Base-by-base conservation (phyloP, 2,888 invertebrate genomes). In the Allophyes oxyacanthae region DNA sequence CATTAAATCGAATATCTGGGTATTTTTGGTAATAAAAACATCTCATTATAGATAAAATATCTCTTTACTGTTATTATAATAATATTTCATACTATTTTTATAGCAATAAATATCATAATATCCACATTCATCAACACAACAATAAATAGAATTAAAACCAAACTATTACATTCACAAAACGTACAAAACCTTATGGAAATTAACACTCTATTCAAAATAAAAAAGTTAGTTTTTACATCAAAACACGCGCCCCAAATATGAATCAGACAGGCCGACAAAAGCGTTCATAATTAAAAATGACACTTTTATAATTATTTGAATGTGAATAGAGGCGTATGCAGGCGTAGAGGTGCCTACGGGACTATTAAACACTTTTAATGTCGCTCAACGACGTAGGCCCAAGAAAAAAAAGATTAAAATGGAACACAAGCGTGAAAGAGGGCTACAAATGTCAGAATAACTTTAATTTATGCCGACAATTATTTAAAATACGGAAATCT, bases 201-300 rank as follows among this genome's bases (percentile, higher is more conserved):
- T 51, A 65, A 72, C 64, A 55, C 36, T 37, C 52, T 25, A 25
- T 51, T 55, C 15, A 54, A 44, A 59, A 54, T 28, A 46, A 37
- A 44, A 53, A 54, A 52, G 45, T 52, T 14, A n/a, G 0, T 44
- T 38, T 54, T 60, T 53, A 57, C 41, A 69, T 60, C 58, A 69
- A 66, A 75, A 69, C 51, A 64, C 63, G 48, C 70, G 68, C 65
- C 65, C 71, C 63, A 76, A 78, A 81, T 81, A 81, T 63, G 68
- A 83, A 81, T 85, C 70, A 79, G 84, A 82, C 86, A 84, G 77
- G 64, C 85, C 80, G 85, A 81, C 79, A 81, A 86, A 85, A 84
- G 79, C 85, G 81, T 84, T 82, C 83, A 84, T 87, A 90, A 92
- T 91, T 87, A 86, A 80, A 85, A 87, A 83, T 87, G 91, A 88